phyloP scores from a whole-genome alignment of 2,113 vertebrate species.

The Rhineura floridana region DNA sequence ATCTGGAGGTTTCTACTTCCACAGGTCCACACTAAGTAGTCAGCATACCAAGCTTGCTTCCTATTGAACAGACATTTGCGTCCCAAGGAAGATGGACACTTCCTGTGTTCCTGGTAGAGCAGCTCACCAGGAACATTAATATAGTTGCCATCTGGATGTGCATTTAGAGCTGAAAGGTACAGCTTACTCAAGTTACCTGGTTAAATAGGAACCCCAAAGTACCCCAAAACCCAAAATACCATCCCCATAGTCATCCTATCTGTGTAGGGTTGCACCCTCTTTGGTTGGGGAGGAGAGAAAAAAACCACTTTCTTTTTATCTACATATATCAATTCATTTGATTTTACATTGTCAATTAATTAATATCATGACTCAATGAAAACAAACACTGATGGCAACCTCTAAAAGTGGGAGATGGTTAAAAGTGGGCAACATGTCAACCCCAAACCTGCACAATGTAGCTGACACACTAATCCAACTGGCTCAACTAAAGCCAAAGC shows the following conservation, averaged over 20 bases:
- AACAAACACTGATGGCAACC: neutral
- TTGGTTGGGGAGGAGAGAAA: neutral
- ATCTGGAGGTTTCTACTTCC: neutral
- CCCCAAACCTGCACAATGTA: too few species aligned
- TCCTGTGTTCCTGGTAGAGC: neutral
- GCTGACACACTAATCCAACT: neutral
- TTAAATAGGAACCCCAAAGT: neutral
- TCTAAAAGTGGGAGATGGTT: neutral
- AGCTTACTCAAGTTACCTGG: neutral
- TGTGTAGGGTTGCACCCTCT: neutral
- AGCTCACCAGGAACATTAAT: neutral
- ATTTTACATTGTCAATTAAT: neutral
- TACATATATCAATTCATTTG: neutral
- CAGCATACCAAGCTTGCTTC: neutral
- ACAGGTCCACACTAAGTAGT: neutral
- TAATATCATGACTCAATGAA: too few species aligned
- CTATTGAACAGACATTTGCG: neutral
- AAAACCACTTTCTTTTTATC: neutral
- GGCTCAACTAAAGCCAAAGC: neutral
- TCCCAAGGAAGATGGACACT: neutral
- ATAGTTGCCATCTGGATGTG: neutral
- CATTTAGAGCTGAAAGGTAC: neutral
- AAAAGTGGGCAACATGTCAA: neutral
- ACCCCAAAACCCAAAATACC: neutral
- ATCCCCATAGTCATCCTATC: neutral